Evolutionary conservation across 2,113 vertebrate genomes (phyloP).

Genomic region (Deroptyus accipitrinus): DNA sequence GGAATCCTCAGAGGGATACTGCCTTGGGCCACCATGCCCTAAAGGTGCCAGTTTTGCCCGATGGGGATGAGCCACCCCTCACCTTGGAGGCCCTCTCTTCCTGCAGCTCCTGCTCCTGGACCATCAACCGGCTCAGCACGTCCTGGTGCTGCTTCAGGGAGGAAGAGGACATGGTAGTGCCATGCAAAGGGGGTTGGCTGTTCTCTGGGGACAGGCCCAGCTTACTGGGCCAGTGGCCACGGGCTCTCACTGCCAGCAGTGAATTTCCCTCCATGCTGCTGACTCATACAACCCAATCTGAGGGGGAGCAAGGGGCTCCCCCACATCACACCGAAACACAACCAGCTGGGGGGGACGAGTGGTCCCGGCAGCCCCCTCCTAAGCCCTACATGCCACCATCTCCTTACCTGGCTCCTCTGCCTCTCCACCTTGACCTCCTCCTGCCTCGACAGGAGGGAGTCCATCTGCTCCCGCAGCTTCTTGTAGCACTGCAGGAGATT

Average conservation of each 20-base stretch:
- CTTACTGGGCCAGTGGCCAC: too few species aligned
- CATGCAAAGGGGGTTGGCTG: too few species aligned
- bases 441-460: neutral
- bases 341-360: too few species aligned
- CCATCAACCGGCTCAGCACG: constrained; percentile 29
- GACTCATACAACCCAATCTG: neutral
- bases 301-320: neutral
- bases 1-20: too few species aligned
- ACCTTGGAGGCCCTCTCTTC: too few species aligned
- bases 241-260: neutral
- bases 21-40: too few species aligned
- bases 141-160: constrained; percentile 64
- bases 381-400: neutral
- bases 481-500: neutral
- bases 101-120: too few species aligned
- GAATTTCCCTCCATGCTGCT: neutral
- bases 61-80: too few species aligned
- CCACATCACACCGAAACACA: neutral
- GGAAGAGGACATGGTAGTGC: fast-evolving
- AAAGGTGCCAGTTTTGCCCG: too few species aligned
- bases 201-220: fast-evolving
- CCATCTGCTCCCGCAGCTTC: neutral
- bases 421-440: neutral
- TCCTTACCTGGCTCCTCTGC: neutral
- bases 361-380: neutral